phyloP scores from a whole-genome alignment of 2,888 invertebrate species.

The Patella caerulea region DNA sequence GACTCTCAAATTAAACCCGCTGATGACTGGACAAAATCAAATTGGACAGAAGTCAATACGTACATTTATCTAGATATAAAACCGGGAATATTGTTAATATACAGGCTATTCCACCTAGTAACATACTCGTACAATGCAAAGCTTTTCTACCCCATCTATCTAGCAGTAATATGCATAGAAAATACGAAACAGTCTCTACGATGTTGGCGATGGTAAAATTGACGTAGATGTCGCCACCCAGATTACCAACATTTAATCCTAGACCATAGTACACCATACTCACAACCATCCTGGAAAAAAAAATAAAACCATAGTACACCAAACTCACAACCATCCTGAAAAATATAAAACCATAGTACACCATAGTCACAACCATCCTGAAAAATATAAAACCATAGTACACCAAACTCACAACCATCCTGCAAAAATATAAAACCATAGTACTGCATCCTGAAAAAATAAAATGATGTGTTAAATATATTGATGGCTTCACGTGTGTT shows the following conservation, averaged over 20 bases:
- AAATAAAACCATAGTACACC: slow-evolving; percentile 52
- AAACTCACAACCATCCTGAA: slow-evolving; percentile 60
- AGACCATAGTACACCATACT: slow-evolving; percentile 62
- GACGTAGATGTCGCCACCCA: slow-evolving; percentile 57
- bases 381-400: slow-evolving; percentile 47
- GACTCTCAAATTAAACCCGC: no score
- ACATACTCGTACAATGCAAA: slow-evolving; percentile 48
- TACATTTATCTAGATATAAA: slow-evolving; percentile 48
- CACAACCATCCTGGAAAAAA: slow-evolving; percentile 56
- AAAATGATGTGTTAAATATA: background rate
- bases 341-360: slow-evolving; percentile 48
- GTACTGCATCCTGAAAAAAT: slow-evolving; percentile 42
- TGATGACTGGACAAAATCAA: no score
- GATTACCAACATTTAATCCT: slow-evolving; percentile 54
- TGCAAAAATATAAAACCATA: slow-evolving; percentile 45
- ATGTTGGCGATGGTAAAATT: slow-evolving; percentile 57
- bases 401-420: slow-evolving; percentile 61
- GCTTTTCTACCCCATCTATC: slow-evolving; percentile 53
- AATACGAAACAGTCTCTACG: slow-evolving; percentile 57
- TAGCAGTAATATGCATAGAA: slow-evolving; percentile 48
- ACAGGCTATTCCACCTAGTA: slow-evolving; percentile 55
- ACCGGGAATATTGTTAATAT: slow-evolving; percentile 77
- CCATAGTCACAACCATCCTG: slow-evolving; percentile 62
- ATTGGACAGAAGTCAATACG: no score
- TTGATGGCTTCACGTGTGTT: background rate